These are phyloP conservation scores for Rhaphigaster nebulosa DNA, from an alignment of 2,888 invertebrate species.

Conservation along the genomic window DNA sequence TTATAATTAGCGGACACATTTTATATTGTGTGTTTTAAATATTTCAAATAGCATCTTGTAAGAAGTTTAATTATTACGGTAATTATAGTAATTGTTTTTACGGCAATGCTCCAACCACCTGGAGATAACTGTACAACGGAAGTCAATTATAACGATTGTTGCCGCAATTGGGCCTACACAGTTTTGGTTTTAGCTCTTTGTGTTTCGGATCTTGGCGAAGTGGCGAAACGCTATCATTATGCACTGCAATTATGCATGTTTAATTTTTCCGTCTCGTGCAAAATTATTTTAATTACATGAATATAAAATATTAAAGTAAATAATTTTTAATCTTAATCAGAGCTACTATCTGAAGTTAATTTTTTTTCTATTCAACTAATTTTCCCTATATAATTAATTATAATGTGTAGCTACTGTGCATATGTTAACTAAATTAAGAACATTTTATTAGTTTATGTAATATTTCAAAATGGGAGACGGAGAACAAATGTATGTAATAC, in stretches of 20 bases:
- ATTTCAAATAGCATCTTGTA: too few relatives aligned
- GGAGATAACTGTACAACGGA: background rate
- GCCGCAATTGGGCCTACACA: background rate
- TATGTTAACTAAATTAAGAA: background rate
- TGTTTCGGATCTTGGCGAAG: background rate
- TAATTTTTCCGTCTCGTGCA: background rate
- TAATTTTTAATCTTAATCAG: background rate
- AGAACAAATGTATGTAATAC: too few relatives aligned
- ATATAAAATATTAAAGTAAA: background rate
- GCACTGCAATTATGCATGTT: rapidly evolving
- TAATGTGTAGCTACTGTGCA: background rate
- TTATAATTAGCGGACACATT: too few relatives aligned
- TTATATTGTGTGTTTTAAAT: too few relatives aligned
- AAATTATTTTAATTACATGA: background rate
- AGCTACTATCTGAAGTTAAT: background rate
- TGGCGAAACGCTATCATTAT: background rate
- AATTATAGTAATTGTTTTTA: background rate
- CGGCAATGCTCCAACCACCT: background rate
- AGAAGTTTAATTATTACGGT: background rate
- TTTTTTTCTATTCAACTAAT: background rate
- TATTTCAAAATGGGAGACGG: too few relatives aligned
- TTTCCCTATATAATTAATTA: background rate
- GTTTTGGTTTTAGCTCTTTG: constrained; percentile 8
- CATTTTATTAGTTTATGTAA: too few relatives aligned
- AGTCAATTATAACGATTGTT: background rate